Percentiles rank a stretch among this genome's conserved stretches.
phyloP scores from a whole-genome alignment of 2,113 vertebrate species.

The Tyto alba region DNA sequence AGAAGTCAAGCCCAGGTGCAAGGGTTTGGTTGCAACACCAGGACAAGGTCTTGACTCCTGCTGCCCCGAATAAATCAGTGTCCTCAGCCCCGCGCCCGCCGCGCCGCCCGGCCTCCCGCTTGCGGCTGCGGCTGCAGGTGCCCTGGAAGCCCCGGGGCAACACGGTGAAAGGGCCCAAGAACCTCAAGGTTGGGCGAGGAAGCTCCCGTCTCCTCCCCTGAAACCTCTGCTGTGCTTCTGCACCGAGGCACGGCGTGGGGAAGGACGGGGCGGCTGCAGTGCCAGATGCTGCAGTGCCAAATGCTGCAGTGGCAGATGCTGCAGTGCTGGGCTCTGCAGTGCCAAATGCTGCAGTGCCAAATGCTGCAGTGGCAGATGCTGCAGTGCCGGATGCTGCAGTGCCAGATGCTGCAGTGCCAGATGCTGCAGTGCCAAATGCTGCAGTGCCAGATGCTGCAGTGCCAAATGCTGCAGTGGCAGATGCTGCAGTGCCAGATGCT shows the following conservation, averaged over 20 bases:
- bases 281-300: too few species aligned
- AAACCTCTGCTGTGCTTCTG: not conserved
- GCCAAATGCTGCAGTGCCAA: too few species aligned
- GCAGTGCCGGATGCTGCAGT: fast-evolving
- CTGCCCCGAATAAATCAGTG: not conserved
- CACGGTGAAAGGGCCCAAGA: fast-evolving
- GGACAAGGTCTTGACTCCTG: not conserved
- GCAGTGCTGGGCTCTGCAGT: not conserved
- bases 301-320: not conserved
- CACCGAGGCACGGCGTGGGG: fast-evolving
- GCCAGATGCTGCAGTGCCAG: not conserved
- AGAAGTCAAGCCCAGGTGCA: not conserved
- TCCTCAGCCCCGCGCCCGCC: not conserved
- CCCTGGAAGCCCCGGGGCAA: not conserved
- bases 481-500: not conserved
- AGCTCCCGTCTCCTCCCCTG: not conserved
- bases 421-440: too few species aligned
- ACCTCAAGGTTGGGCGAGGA: not conserved
- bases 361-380: not conserved
- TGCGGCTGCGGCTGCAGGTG: not conserved
- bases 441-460: not conserved
- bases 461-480: too few species aligned
- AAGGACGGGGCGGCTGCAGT: fast-evolving
- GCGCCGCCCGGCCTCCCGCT: fast-evolving
- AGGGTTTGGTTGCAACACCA: slow-evolving; percentile 37